A percentile compares a stretch with the other conserved stretches of the same genome.
Evolutionary conservation across 2,797 vertebrate species (phyloP).

Genomic region (Stomatorhinus walkeri): DNA sequence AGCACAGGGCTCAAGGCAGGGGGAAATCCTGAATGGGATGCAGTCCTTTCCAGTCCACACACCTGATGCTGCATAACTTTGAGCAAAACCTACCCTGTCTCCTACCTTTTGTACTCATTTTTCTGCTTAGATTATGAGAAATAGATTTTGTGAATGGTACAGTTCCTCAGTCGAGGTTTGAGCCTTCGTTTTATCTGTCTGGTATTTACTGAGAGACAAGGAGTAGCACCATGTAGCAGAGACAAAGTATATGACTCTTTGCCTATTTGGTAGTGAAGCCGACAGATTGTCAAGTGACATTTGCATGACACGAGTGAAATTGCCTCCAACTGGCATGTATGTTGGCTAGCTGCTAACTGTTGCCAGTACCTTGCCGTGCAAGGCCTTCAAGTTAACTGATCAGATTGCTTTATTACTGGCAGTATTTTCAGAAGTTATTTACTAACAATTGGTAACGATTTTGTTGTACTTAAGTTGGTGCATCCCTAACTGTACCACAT

Average conservation of each 20-base stretch:
- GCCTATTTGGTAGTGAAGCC: neutral
- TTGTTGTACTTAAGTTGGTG: neutral
- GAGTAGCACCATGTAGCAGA: neutral
- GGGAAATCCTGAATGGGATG: neutral
- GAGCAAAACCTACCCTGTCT: neutral
- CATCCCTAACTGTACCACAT: no score
- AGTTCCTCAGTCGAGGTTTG: neutral
- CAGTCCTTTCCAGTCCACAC: neutral
- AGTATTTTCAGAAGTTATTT: neutral
- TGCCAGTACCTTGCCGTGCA: neutral
- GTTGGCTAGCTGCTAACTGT: neutral
- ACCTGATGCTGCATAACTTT: neutral
- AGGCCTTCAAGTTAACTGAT: neutral
- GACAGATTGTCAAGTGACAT: neutral
- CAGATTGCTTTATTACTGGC: neutral
- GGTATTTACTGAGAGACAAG: neutral
- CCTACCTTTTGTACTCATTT: neutral
- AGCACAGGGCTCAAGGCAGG: neutral
- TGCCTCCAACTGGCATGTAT: neutral
- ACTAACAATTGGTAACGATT: neutral
- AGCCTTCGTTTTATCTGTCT: neutral
- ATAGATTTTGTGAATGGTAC: neutral
- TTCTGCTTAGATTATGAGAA: neutral
- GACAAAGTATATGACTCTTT: neutral
- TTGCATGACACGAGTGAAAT: neutral